phyloP scores from a whole-genome alignment of 2,888 invertebrate genomes.

The Tridacna gigas region DNA sequence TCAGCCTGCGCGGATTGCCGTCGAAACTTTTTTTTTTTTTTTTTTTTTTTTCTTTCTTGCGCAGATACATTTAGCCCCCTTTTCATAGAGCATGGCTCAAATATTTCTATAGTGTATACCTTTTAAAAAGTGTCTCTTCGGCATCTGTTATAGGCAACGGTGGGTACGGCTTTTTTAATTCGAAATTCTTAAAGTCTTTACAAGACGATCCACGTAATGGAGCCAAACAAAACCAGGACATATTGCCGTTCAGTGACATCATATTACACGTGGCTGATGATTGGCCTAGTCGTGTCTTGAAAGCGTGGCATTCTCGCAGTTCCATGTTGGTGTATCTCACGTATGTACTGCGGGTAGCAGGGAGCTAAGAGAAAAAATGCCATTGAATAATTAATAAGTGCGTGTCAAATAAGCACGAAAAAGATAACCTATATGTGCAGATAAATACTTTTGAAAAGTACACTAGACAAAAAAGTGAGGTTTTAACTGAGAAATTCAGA shows the following conservation, averaged over 20 bases:
- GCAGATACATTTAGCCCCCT: neutral
- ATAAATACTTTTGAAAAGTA: neutral
- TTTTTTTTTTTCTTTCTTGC: no score
- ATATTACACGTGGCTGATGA: neutral
- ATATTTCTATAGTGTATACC: no score
- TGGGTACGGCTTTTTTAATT: neutral
- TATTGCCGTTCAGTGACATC: constrained; percentile 10
- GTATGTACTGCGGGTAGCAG: neutral
- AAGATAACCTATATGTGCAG: neutral
- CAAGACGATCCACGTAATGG: neutral
- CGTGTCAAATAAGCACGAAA: neutral
- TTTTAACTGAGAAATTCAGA: neutral
- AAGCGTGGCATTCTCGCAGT: neutral
- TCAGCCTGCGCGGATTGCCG: no score
- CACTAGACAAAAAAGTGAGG: neutral
- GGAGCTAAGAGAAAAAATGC: neutral
- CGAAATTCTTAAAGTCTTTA: neutral
- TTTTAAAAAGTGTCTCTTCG: neutral
- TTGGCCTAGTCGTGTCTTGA: neutral
- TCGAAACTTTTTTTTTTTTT: no score
- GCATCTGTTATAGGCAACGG: neutral
- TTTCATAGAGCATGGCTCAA: no score
- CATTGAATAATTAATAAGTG: neutral
- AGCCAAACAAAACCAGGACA: constrained; percentile 13
- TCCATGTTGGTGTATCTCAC: neutral